A percentile compares a stretch with the other conserved stretches of the same genome.
Conservation (phyloP, 1,140 invertebrate genomes). For the Callitettix versicolor region DNA sequence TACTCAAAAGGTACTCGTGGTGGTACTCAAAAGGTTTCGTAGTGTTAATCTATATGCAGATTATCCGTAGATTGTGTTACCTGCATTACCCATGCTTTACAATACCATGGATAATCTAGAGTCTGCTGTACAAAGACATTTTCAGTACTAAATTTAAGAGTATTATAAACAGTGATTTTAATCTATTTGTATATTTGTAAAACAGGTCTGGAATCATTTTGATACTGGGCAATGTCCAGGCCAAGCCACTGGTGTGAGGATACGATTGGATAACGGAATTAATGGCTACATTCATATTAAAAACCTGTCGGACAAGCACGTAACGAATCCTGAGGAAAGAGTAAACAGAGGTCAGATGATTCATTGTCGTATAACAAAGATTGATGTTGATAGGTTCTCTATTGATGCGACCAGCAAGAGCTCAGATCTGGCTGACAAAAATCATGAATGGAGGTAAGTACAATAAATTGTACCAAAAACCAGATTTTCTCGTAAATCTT, state of each 20-base stretch:
- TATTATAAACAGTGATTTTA: too few relatives aligned
- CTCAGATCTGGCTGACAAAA: conserved; percentile 84
- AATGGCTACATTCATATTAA: conserved; percentile 91
- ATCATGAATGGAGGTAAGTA: conserved; percentile 74
- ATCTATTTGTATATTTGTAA: too few relatives aligned
- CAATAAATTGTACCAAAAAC: too few relatives aligned
- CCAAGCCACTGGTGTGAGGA: conserved; percentile 81
- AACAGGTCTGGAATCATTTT: conserved; percentile 90
- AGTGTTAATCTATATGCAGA: too few relatives aligned
- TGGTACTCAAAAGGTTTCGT: too few relatives aligned
- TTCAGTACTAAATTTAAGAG: too few relatives aligned
- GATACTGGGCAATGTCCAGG: conserved; percentile 92
- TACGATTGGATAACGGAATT: conserved; percentile 87
- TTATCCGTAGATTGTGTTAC: too few relatives aligned
- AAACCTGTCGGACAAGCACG: conserved; percentile 88
- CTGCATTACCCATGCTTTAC: too few relatives aligned
- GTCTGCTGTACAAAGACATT: too few relatives aligned
- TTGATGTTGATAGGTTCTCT: conserved; percentile 88
- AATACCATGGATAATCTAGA: too few relatives aligned
- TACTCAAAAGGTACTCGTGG: too few relatives aligned
- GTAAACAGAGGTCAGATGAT: conserved; percentile 80
- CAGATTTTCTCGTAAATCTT: too few relatives aligned
- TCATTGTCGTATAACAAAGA: conserved; percentile 88
- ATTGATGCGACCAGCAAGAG: conserved; percentile 90
- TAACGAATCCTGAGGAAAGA: conserved; percentile 84